Evolutionary conservation across 1,140 invertebrate species (phyloP).

Genomic region (Drosophila gunungcola): DNA sequence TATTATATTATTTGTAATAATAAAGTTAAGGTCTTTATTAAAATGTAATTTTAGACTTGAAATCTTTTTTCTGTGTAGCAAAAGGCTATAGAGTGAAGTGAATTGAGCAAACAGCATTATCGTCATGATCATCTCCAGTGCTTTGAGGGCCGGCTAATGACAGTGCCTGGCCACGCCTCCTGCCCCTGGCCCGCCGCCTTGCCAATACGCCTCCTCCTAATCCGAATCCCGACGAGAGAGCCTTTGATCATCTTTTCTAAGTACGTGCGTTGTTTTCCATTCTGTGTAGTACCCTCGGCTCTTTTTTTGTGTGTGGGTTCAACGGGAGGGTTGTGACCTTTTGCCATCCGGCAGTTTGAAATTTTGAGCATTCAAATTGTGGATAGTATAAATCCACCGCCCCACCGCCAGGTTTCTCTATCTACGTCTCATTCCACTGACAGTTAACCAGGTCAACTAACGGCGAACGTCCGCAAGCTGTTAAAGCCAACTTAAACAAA

Average conservation of each 20-base stretch:
- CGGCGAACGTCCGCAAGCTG: slow-evolving; percentile 74
- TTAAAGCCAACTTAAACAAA: slow-evolving; percentile 79
- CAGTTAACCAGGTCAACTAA: slow-evolving; percentile 78
- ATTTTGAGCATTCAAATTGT: slow-evolving; percentile 29
- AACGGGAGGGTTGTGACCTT: slow-evolving; percentile 36
- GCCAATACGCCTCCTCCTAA: not conserved
- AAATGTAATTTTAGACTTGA: too few species aligned
- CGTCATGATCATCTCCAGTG: slow-evolving; percentile 27
- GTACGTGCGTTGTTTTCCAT: slow-evolving; percentile 27
- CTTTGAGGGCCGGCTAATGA: slow-evolving; percentile 45
- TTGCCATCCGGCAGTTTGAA: slow-evolving; percentile 31
- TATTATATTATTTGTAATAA: too few species aligned
- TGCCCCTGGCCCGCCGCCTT: slow-evolving; percentile 7
- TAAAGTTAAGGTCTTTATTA: too few species aligned
- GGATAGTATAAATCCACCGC: not conserved
- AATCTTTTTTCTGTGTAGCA: not conserved
- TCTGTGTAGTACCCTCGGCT: not conserved
- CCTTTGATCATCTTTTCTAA: slow-evolving; percentile 16
- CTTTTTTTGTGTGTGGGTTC: slow-evolving; percentile 11
- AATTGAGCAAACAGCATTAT: slow-evolving; percentile 68
- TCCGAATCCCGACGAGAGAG: slow-evolving; percentile 2
- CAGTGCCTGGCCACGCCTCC: slow-evolving; percentile 31
- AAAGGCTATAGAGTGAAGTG: slow-evolving; percentile 1
- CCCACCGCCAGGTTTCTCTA: slow-evolving; percentile 12
- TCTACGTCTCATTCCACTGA: slow-evolving; percentile 36